Base-by-base conservation (phyloP, 1,140 invertebrate species). In the Drosophila grimshawi region DNA sequence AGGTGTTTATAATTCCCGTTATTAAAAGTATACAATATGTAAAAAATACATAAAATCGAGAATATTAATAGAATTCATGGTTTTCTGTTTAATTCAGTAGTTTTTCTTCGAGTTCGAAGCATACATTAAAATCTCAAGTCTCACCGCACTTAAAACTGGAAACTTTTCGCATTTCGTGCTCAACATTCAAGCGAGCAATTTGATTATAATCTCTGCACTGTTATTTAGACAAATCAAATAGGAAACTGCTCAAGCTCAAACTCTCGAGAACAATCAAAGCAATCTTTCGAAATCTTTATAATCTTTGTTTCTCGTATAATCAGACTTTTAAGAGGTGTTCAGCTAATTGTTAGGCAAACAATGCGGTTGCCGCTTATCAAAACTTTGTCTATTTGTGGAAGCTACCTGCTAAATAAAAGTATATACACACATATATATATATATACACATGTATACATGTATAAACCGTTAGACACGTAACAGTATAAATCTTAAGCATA, bases 341-440 rank as follows among this genome's bases (percentile, higher is more conserved):
- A 66, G 60, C 64, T 81, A 89, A 86, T 88, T 77, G 63, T 60
- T 63, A 53, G 66, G 59, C 62, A 80, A 88, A 86, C 62, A 88
- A 51, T 80, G 86, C 71, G 66, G 64, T 37, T 51, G 62, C 60
- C 6, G 61, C 46, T 65, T 74, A 74, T 74, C 71, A 56, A 46
- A 68, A 62, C 19, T 49, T 64, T 37, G 57, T 48, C 33, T 60
- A 59, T 65, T 66, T 72, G n/a, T 19, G 0, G 19, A 43, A 43
- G 62, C 62, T 52, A 41, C 51, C 53, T 48, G 39, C 56, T 46
- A 29, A 49, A 59, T 32, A 19, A 4, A 10, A 48, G 53, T 11
- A 33, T 51, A 48, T 52, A 11, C 11, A 29, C 19, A 19, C 0
- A 19, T 19, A 19, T 19, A 19, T 19, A 19, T 19, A 19, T 19